Evolutionary conservation across 1,140 invertebrate species (phyloP).

Genomic region (Conopomorpha cramerella): DNA sequence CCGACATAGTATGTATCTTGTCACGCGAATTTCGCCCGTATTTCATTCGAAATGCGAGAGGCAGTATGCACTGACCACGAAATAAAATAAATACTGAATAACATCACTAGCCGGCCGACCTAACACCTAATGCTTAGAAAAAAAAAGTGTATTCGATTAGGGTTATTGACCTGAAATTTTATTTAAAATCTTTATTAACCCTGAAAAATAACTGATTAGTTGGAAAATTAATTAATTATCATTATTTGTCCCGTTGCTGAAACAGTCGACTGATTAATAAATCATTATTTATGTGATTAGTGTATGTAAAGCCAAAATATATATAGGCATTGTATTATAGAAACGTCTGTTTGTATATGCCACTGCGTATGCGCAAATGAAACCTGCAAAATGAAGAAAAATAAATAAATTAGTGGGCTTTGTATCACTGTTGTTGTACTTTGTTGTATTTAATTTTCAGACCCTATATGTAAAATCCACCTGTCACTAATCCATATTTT

Average conservation of each 20-base stretch:
- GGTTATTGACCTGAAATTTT: conserved; percentile 38
- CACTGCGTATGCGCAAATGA: background rate
- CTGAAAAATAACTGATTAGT: conserved; percentile 50
- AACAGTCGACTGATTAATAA: conserved; percentile 18
- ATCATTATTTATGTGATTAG: conserved; percentile 22
- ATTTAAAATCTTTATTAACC: conserved; percentile 31
- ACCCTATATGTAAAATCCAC: too few relatives aligned
- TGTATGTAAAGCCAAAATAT: too few relatives aligned
- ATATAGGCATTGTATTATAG: too few relatives aligned
- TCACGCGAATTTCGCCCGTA: too few relatives aligned
- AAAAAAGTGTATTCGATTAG: conserved; percentile 29
- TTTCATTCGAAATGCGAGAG: background rate
- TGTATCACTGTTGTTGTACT: too few relatives aligned
- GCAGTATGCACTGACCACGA: background rate
- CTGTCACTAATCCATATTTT: too few relatives aligned
- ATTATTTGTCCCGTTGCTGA: conserved; percentile 23
- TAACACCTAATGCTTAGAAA: conserved; percentile 28
- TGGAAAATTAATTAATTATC: conserved; percentile 7
- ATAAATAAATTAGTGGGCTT: too few relatives aligned
- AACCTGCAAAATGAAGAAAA: conserved; percentile 40
- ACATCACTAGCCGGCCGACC: background rate
- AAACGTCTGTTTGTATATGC: too few relatives aligned
- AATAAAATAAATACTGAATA: background rate
- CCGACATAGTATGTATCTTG: background rate
- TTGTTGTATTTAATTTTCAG: background rate